These are phyloP conservation scores for Drosophila albomicans DNA, from an alignment of 1,140 invertebrate species.

Conservation along the genomic window DNA sequence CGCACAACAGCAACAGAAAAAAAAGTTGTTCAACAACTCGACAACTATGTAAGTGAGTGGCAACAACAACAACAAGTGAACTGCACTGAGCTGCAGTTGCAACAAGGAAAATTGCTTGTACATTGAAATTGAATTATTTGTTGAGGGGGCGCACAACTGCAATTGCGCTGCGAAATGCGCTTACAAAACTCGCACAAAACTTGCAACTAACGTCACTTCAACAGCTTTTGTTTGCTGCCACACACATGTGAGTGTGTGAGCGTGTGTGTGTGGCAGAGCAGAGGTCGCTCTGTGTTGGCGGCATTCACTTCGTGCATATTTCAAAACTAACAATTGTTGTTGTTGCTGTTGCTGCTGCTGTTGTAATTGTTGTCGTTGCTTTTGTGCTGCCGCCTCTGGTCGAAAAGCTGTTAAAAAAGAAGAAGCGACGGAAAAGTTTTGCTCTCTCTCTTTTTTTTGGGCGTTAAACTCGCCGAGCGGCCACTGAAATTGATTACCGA, in stretches of 20 bases:
- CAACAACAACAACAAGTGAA: slow-evolving; percentile 48
- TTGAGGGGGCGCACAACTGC: slow-evolving; percentile 43
- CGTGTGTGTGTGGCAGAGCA: not conserved
- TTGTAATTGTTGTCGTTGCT: slow-evolving; percentile 33
- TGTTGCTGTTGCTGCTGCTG: slow-evolving; percentile 28
- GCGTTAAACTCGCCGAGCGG: slow-evolving; percentile 39
- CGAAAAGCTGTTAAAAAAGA: slow-evolving; percentile 52
- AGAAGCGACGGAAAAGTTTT: slow-evolving; percentile 40
- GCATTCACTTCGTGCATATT: slow-evolving; percentile 65
- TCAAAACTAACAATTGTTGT: slow-evolving; percentile 77
- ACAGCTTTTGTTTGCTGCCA: slow-evolving; percentile 63
- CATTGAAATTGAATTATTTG: slow-evolving; percentile 81
- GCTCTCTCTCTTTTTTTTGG: slow-evolving; percentile 25
- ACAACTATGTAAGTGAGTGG: slow-evolving; percentile 77
- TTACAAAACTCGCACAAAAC: slow-evolving; percentile 49
- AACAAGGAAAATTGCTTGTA: slow-evolving; percentile 65
- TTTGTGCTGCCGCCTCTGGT: slow-evolving; percentile 50
- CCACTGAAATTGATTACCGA: slow-evolving; percentile 82
- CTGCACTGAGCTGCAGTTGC: slow-evolving; percentile 23
- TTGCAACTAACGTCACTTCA: slow-evolving; percentile 59
- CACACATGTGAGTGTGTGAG: slow-evolving; percentile 34
- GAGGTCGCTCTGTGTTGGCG: not conserved
- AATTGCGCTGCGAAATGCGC: slow-evolving; percentile 71
- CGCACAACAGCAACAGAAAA: not conserved
- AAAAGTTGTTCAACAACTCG: slow-evolving; percentile 72